A percentile compares a stretch with the other conserved stretches of the same genome.
Conservation (phyloP, 1,140 invertebrate species). For the Polypedilum vanderplanki region DNA sequence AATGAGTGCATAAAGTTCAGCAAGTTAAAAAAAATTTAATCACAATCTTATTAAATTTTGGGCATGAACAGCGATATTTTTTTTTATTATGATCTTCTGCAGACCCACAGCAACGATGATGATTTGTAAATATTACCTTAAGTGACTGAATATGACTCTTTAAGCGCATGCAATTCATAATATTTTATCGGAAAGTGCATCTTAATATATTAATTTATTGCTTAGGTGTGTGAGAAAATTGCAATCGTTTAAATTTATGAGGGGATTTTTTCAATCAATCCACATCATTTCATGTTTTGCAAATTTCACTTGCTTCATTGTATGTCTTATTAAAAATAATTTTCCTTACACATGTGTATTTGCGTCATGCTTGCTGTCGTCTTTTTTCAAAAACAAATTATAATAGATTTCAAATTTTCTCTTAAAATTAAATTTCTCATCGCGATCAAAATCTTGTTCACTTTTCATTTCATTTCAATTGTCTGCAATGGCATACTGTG, state of each 20-base stretch:
- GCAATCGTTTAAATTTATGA: too few relatives aligned
- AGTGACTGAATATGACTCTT: neutral
- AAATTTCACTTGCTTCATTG: neutral
- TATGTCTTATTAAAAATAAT: neutral
- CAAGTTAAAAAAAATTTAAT: too few relatives aligned
- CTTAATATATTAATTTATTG: neutral
- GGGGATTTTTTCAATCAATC: too few relatives aligned
- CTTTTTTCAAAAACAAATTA: neutral
- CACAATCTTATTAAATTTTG: too few relatives aligned
- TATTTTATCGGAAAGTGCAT: conserved; percentile 4
- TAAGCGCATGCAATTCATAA: neutral
- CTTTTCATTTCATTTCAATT: conserved; percentile 14
- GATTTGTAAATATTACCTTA: neutral
- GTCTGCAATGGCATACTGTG: neutral
- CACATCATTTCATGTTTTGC: neutral
- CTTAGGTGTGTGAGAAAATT: neutral
- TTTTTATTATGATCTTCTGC: too few relatives aligned
- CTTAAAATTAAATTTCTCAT: neutral
- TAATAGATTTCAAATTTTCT: conserved; percentile 2
- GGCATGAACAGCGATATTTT: too few relatives aligned
- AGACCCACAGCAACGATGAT: conserved; percentile 3
- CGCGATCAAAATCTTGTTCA: neutral
- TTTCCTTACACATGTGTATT: neutral
- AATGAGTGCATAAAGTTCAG: neutral
- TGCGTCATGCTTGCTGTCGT: conserved; percentile 6